Evolutionary conservation across 1,140 invertebrate genomes (phyloP).

Genomic region (Diachasmimorpha longicaudata): DNA sequence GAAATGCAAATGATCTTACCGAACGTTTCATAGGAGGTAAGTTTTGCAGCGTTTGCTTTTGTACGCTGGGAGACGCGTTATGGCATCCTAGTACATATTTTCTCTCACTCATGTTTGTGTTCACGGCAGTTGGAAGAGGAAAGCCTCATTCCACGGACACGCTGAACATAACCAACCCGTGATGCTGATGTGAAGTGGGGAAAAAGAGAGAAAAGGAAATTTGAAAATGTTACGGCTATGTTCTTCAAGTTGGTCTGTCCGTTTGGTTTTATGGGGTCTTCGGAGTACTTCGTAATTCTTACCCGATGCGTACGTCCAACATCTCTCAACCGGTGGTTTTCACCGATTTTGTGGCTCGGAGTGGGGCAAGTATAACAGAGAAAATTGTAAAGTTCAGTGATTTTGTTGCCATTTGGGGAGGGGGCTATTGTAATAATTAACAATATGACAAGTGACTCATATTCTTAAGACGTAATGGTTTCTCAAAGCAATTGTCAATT

Average conservation of each 20-base stretch:
- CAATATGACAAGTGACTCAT: neutral
- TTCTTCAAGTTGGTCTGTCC: constrained; percentile 34
- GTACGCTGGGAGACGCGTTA: neutral
- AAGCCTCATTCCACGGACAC: neutral
- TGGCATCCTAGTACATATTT: neutral
- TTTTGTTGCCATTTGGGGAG: too few relatives aligned
- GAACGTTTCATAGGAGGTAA: neutral
- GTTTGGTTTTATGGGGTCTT: constrained; percentile 56
- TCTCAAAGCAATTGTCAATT: too few relatives aligned
- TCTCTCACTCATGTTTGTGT: neutral
- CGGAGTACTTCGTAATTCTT: constrained; percentile 53
- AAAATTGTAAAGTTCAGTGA: too few relatives aligned
- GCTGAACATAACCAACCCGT: neutral
- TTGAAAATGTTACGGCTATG: constrained; percentile 29
- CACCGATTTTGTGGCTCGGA: neutral
- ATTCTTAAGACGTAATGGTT: neutral
- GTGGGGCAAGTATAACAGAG: neutral
- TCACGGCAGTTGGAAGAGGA: neutral
- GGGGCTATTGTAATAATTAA: too few relatives aligned
- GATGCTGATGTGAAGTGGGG: neutral
- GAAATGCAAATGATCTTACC: constrained; percentile 9
- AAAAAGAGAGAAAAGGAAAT: constrained; percentile 16
- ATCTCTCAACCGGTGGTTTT: constrained; percentile 19
- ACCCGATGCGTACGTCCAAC: constrained; percentile 40
- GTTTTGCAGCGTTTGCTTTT: neutral